Percentiles rank a stretch among this genome's conserved stretches.
Conservation (phyloP, 23 tunicate genomes). For the Halocynthia aurantium region DNA sequence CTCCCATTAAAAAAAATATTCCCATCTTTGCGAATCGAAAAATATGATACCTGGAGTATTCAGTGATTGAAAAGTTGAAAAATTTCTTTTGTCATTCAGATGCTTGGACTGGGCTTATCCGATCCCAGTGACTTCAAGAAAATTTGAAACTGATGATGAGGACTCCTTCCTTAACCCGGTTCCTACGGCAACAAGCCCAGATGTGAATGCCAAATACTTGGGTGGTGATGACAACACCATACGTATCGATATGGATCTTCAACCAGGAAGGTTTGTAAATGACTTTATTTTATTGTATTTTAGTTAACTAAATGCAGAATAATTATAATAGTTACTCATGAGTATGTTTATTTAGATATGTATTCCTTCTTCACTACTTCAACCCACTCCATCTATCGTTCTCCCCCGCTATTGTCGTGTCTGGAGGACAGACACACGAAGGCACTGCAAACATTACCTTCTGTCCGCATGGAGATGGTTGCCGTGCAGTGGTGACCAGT, state of each 20-base stretch:
- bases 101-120: constrained; percentile 24
- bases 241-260: constrained; percentile 47
- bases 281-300: constrained; percentile 3
- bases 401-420: constrained; percentile 28
- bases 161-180: not conserved
- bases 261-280: constrained; percentile 45
- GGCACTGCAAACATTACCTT: constrained; percentile 51
- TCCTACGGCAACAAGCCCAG: no score
- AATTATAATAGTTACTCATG: not conserved
- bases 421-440: constrained; percentile 38
- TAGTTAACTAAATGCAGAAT: not conserved
- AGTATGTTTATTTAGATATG: constrained; percentile 33
- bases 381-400: constrained; percentile 63
- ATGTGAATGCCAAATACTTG: no score
- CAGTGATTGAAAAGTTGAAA: not conserved
- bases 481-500: constrained; percentile 61
- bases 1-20: no score
- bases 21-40: no score
- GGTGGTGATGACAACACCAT: constrained; percentile 26
- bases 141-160: constrained; percentile 12
- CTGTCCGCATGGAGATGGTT: constrained; percentile 74
- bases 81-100: constrained; percentile 5
- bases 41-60: no score
- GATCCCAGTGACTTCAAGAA: not conserved
- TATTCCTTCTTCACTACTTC: constrained; percentile 71